A percentile compares a stretch with the other conserved stretches of the same genome.
Conservation (phyloP, 2,888 invertebrate genomes). For the Aquatica leii region DNA sequence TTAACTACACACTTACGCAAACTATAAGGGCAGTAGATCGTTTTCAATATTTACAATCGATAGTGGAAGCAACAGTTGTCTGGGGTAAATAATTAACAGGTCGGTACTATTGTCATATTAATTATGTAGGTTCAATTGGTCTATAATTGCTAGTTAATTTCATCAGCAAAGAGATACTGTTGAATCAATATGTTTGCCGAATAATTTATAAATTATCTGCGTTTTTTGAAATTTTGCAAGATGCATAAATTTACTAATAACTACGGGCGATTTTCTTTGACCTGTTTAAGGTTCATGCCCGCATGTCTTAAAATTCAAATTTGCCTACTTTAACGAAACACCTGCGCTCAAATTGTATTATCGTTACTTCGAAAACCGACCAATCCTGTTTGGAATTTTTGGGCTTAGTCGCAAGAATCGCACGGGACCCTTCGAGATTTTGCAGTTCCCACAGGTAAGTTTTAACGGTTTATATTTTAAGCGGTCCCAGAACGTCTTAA, state of each 20-base stretch:
- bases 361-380: not conserved
- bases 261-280: slow-evolving; percentile 53
- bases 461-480: slow-evolving; percentile 26
- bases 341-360: slow-evolving; percentile 21
- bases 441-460: slow-evolving; percentile 24
- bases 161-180: slow-evolving; percentile 47
- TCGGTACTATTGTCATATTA: slow-evolving; percentile 59
- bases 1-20: no score
- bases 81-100: slow-evolving; percentile 60
- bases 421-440: slow-evolving; percentile 2
- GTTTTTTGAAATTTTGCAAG: slow-evolving; percentile 21
- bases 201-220: not conserved
- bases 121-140: slow-evolving; percentile 62
- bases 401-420: slow-evolving; percentile 12
- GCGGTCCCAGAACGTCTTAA: slow-evolving; percentile 43
- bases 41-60: slow-evolving; percentile 13
- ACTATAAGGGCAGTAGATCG: not conserved
- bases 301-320: slow-evolving; percentile 42
- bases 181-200: slow-evolving; percentile 13
- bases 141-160: slow-evolving; percentile 60
- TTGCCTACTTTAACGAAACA: slow-evolving; percentile 9
- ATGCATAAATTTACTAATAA: slow-evolving; percentile 18
- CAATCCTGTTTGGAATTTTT: slow-evolving; percentile 3
- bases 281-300: slow-evolving; percentile 57
- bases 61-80: slow-evolving; percentile 58